Percentiles rank a stretch among this genome's conserved stretches.
These are phyloP conservation scores for Paramormyrops hopkinsi DNA, from an alignment of 2,797 vertebrate genomes.

Conservation along the genomic window DNA sequence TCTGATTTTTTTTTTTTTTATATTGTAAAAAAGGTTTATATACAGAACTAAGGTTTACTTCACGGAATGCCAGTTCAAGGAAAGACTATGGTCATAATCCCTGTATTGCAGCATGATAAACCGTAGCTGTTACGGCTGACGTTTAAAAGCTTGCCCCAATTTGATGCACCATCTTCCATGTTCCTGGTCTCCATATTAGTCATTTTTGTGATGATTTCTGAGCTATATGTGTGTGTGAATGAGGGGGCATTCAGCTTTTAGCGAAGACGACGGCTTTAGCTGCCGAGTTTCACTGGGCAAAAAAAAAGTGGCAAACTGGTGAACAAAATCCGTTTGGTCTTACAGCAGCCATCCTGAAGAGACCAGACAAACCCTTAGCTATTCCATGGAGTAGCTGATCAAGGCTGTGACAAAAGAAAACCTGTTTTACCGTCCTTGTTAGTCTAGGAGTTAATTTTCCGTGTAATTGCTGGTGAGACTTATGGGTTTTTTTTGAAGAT, in stretches of 20 bases:
- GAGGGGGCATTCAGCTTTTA: not conserved
- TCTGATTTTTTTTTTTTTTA: not conserved
- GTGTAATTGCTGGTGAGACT: not conserved
- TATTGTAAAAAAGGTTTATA: not conserved
- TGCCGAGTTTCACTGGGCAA: not conserved
- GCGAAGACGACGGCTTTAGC: not conserved
- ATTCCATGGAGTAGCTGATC: not conserved
- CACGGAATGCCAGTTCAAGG: not conserved
- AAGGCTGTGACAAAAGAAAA: not conserved
- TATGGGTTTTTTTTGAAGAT: not conserved
- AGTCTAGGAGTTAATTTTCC: not conserved
- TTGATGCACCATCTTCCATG: not conserved
- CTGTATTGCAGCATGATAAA: not conserved
- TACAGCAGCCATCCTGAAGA: not conserved
- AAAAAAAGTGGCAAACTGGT: not conserved
- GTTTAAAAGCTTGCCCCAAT: not conserved
- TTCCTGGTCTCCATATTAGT: not conserved
- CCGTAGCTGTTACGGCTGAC: not conserved
- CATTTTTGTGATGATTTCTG: not conserved
- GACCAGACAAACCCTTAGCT: not conserved
- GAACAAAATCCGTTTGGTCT: not conserved
- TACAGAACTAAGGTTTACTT: not conserved
- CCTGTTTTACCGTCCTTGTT: not conserved
- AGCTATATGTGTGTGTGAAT: not conserved
- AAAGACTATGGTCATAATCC: not conserved